A percentile compares a stretch with the other conserved stretches of the same genome.
Conservation (phyloP, 2,113 vertebrate species). For the Galemys pyrenaicus region DNA sequence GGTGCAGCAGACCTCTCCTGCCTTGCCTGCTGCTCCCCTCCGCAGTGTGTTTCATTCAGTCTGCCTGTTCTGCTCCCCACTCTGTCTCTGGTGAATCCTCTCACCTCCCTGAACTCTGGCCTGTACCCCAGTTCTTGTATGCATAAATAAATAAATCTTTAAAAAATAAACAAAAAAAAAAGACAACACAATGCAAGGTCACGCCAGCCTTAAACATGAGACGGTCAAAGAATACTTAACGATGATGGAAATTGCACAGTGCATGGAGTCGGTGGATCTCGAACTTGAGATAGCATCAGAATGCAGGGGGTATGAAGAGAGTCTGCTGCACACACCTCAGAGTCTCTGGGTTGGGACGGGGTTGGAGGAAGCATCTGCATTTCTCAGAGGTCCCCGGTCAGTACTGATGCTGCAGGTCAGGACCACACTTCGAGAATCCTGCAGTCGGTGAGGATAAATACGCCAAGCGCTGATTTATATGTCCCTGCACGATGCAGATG, state of each 20-base stretch:
- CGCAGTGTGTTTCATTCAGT: too few relatives aligned
- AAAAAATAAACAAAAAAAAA: too few relatives aligned
- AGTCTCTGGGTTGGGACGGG: neutral
- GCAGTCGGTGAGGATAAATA: neutral
- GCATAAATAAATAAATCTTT: too few relatives aligned
- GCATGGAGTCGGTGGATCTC: neutral
- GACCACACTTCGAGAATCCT: neutral
- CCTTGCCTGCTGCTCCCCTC: too few relatives aligned
- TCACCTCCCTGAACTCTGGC: too few relatives aligned
- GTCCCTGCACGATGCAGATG: neutral
- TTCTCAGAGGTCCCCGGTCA: neutral
- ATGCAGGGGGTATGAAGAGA: neutral
- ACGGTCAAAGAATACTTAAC: neutral
- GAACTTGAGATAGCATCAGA: neutral
- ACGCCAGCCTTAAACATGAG: neutral
- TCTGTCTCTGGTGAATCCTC: too few relatives aligned
- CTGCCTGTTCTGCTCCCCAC: too few relatives aligned
- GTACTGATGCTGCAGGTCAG: fast-evolving
- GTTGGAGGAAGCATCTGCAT: neutral
- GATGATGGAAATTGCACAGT: neutral
- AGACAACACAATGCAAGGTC: neutral
- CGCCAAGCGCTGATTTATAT: neutral
- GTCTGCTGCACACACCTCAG: fast-evolving
- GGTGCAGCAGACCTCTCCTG: too few relatives aligned
- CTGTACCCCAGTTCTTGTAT: too few relatives aligned